phyloP scores from a whole-genome alignment of 2,113 vertebrate genomes.

The Anthoscopus minutus region DNA sequence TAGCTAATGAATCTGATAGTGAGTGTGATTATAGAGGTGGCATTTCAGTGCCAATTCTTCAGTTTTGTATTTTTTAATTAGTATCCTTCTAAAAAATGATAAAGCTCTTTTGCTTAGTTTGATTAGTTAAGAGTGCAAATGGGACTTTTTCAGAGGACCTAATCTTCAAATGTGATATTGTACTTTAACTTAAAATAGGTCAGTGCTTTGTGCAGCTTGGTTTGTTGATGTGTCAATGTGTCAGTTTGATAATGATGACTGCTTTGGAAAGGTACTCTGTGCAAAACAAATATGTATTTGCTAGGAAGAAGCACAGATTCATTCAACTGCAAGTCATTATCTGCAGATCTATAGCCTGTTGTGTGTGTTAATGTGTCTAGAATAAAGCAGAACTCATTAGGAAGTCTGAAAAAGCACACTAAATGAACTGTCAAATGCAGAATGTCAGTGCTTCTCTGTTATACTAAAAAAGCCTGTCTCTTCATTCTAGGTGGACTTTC shows the following conservation, averaged over 20 bases:
- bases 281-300: background rate
- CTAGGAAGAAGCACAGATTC: background rate
- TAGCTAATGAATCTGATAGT: background rate
- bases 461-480: constrained; percentile 22
- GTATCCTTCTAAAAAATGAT: background rate
- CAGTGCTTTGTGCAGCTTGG: background rate
- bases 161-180: background rate
- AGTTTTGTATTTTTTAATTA: background rate
- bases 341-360: background rate
- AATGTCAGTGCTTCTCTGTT: background rate
- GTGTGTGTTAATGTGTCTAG: background rate
- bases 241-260: background rate
- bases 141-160: background rate
- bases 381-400: constrained; percentile 5
- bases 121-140: background rate
- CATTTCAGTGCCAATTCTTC: background rate
- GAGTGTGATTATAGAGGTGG: background rate
- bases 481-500: constrained; percentile 88
- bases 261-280: background rate
- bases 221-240: background rate
- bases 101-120: background rate
- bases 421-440: background rate
- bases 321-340: background rate
- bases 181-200: background rate
- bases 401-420: background rate